Evolutionary conservation across 92 coral and sea anemone genomes (phyloP).

Genomic region (Zoanthus solanderi): DNA sequence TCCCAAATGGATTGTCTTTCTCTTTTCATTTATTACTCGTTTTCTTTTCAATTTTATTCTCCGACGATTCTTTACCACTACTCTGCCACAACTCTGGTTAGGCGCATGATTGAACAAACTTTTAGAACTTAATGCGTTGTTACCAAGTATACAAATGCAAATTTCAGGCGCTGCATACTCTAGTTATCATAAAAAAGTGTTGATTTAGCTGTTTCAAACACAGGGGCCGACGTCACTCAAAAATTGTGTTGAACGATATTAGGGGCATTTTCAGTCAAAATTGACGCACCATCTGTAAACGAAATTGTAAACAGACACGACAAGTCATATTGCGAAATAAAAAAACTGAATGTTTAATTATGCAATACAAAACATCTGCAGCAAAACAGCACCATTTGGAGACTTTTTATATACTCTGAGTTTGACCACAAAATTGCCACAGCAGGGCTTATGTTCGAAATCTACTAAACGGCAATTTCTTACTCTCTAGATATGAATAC

Average conservation of each 20-base stretch:
- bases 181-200: neutral
- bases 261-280: neutral
- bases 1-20: neutral
- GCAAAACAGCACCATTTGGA: neutral
- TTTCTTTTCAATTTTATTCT: neutral
- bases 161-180: neutral
- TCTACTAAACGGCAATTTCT: too few relatives aligned
- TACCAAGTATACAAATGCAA: slow-evolving; percentile 16
- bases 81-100: too few relatives aligned
- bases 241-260: neutral
- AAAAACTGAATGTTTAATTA: neutral
- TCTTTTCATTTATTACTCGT: neutral
- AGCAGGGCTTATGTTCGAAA: too few relatives aligned
- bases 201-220: slow-evolving; percentile 16
- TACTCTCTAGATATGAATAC: too few relatives aligned
- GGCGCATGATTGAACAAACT: neutral
- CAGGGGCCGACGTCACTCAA: neutral
- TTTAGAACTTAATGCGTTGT: neutral
- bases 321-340: slow-evolving; percentile 11
- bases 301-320: neutral
- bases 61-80: neutral
- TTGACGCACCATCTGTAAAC: neutral
- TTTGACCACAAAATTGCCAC: too few relatives aligned
- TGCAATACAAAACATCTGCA: slow-evolving; percentile 15
- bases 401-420: too few relatives aligned